phyloP scores from a whole-genome alignment of 2,888 invertebrate genomes.

The Ferrisia virgata region DNA sequence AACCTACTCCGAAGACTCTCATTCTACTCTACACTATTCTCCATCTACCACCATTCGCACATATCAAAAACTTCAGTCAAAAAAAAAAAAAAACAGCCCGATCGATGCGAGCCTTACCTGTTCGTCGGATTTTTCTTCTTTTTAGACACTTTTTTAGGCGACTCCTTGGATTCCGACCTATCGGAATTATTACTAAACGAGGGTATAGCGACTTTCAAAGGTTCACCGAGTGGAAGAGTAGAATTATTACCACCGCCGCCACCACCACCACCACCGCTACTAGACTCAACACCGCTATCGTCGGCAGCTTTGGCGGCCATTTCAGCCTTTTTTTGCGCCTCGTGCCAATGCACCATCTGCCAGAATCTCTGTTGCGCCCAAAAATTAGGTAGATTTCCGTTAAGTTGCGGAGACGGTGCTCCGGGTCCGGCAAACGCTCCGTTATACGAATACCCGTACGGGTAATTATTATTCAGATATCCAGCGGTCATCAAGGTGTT shows the following conservation, averaged over 20 bases:
- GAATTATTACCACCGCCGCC: neutral
- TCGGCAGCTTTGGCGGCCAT: neutral
- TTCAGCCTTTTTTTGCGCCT: neutral
- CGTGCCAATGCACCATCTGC: slow-evolving; percentile 49
- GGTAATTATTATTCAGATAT: slow-evolving; percentile 33
- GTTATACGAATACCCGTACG: neutral
- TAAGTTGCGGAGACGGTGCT: neutral
- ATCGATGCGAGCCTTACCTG: neutral
- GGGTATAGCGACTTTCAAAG: neutral
- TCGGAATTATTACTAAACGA: neutral
- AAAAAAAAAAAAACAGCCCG: too few species aligned
- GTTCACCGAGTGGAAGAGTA: neutral
- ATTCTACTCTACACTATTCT: too few species aligned
- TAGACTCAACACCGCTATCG: neutral
- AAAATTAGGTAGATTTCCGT: slow-evolving; percentile 21
- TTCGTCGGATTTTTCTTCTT: neutral
- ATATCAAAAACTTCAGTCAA: too few species aligned
- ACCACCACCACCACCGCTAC: neutral
- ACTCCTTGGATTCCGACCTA: neutral
- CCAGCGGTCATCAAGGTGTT: slow-evolving; percentile 45
- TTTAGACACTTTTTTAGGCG: neutral
- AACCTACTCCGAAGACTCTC: too few species aligned
- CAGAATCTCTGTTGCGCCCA: slow-evolving; percentile 49
- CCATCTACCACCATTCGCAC: too few species aligned
- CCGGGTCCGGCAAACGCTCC: neutral